A percentile compares a stretch with the other conserved stretches of the same genome.
phyloP scores from a whole-genome alignment of 2,797 vertebrate species.

The Poliocrania exsul region DNA sequence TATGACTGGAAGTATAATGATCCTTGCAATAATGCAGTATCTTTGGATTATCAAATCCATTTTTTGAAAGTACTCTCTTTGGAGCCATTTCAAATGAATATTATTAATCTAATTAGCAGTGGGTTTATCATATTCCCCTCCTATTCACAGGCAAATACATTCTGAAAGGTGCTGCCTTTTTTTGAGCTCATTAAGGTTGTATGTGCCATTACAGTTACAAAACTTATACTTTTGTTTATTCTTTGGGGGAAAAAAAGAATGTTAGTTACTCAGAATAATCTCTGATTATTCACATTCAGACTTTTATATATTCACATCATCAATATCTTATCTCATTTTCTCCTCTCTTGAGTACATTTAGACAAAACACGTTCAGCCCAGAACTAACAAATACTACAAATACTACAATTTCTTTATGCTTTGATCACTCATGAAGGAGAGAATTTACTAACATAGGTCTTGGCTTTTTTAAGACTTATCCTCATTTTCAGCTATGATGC shows the following conservation, averaged over 20 bases:
- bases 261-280: neutral
- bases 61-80: slow-evolving; percentile 21
- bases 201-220: neutral
- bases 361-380: neutral
- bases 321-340: neutral
- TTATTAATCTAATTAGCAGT: slow-evolving; percentile 32
- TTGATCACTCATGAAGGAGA: neutral
- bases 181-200: slow-evolving; percentile 28
- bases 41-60: neutral
- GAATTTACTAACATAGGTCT: neutral
- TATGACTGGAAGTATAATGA: neutral
- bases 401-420: neutral
- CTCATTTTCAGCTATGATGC: neutral
- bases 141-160: neutral
- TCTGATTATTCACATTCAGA: neutral
- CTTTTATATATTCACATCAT: neutral
- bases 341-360: neutral
- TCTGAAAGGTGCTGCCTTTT: neutral
- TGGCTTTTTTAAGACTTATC: neutral
- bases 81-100: slow-evolving; percentile 6
- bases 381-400: neutral
- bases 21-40: slow-evolving; percentile 38
- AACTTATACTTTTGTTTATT: neutral
- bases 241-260: neutral
- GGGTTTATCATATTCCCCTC: neutral